These are phyloP conservation scores for Morone saxatilis DNA, from an alignment of 2,113 vertebrate species.

Conservation along the genomic window DNA sequence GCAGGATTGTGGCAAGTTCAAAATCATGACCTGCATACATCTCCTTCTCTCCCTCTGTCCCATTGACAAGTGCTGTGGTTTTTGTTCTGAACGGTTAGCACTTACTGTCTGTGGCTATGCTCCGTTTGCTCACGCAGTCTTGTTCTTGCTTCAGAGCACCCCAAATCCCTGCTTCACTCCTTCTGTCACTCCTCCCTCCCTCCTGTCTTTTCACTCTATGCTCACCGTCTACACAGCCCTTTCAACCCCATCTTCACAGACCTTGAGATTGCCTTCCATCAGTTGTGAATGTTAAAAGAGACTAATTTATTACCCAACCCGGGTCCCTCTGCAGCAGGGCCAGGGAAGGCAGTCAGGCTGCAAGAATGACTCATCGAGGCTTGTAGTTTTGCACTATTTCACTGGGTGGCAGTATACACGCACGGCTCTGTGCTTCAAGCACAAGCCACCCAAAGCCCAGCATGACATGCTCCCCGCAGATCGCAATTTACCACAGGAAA, in stretches of 20 bases:
- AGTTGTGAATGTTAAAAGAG: slow-evolving; percentile 77
- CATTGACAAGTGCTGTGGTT: slow-evolving; percentile 16
- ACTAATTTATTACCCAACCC: slow-evolving; percentile 72
- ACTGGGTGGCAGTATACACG: slow-evolving; percentile 74
- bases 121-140: slow-evolving; percentile 35
- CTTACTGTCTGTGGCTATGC: slow-evolving; percentile 42
- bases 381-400: slow-evolving; percentile 17
- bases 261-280: slow-evolving; percentile 65
- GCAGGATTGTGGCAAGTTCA: slow-evolving; percentile 29
- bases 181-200: slow-evolving; percentile 26
- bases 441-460: neutral
- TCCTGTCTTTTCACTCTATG: slow-evolving; percentile 15
- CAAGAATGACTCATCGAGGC: slow-evolving; percentile 63
- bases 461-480: slow-evolving; percentile 35
- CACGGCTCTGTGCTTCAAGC: slow-evolving; percentile 21
- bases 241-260: slow-evolving; percentile 71
- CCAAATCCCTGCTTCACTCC: slow-evolving; percentile 46
- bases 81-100: slow-evolving; percentile 27
- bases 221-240: slow-evolving; percentile 36
- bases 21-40: slow-evolving; percentile 28
- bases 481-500: slow-evolving; percentile 43
- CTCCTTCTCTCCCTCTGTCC: neutral
- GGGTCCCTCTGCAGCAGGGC: slow-evolving; percentile 57
- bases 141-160: slow-evolving; percentile 57
- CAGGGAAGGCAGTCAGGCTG: slow-evolving; percentile 37